Conservation (phyloP, 1,140 invertebrate genomes). For the Cheumatopsyche charites region DNA sequence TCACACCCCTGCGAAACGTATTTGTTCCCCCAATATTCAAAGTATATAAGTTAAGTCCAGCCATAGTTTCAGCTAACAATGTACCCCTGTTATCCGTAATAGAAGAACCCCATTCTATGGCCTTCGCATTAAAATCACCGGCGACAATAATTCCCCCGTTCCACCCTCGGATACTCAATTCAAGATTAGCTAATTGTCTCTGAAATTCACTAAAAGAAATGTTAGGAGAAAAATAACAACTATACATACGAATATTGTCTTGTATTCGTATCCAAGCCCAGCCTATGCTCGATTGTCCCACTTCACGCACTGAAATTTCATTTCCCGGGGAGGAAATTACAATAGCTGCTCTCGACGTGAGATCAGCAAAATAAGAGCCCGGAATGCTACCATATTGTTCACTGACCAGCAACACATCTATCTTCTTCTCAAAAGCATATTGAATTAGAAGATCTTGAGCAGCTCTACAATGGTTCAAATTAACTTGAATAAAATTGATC, state of each 20-base stretch:
- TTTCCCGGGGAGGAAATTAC: neutral
- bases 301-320: neutral
- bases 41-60: neutral
- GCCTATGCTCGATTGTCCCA: neutral
- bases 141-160: neutral
- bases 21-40: neutral
- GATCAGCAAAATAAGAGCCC: too few species aligned
- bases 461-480: too few species aligned
- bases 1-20: conserved; percentile 47
- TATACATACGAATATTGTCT: neutral
- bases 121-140: neutral
- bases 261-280: neutral
- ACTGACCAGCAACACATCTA: too few species aligned
- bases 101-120: neutral
- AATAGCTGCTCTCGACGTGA: neutral
- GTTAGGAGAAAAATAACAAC: conserved; percentile 13
- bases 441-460: too few species aligned
- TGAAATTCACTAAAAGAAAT: neutral
- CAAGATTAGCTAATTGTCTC: neutral
- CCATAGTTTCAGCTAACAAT: neutral
- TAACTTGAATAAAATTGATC: too few species aligned
- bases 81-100: neutral
- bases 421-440: too few species aligned
- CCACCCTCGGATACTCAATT: neutral
- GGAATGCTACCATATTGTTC: too few species aligned